Conservation (phyloP, 2,797 vertebrate genomes). For the Manis crassicaudata region DNA sequence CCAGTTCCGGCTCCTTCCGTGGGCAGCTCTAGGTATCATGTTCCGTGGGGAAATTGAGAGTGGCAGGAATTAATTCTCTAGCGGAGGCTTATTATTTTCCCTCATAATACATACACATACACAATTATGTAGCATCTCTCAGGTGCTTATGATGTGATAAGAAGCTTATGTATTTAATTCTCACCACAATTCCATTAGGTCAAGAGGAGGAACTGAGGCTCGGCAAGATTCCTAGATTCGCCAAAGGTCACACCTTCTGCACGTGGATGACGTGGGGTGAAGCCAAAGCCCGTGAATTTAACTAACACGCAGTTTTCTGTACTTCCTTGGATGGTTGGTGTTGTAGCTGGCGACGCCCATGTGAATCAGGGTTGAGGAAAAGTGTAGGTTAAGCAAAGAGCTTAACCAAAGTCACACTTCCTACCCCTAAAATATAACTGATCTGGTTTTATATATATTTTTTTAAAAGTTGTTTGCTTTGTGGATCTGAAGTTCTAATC, state of each 20-base stretch:
- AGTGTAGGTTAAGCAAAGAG: background rate
- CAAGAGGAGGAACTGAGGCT: background rate
- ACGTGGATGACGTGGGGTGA: rapidly evolving
- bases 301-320: background rate
- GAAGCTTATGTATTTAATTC: background rate
- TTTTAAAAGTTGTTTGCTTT: background rate
- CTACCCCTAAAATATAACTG: background rate
- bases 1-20: background rate
- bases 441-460: background rate
- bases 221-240: background rate
- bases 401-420: background rate
- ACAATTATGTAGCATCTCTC: background rate
- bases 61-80: background rate
- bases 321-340: background rate
- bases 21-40: background rate
- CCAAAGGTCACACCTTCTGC: background rate
- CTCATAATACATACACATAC: background rate
- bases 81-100: background rate
- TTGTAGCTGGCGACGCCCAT: rapidly evolving
- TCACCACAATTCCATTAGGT: background rate
- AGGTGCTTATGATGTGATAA: background rate
- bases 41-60: background rate
- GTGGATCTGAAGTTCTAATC: background rate
- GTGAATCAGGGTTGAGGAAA: background rate
- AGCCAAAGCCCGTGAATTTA: background rate